Base-by-base conservation (phyloP, 1,140 invertebrate genomes). In the Asobara japonica region DNA sequence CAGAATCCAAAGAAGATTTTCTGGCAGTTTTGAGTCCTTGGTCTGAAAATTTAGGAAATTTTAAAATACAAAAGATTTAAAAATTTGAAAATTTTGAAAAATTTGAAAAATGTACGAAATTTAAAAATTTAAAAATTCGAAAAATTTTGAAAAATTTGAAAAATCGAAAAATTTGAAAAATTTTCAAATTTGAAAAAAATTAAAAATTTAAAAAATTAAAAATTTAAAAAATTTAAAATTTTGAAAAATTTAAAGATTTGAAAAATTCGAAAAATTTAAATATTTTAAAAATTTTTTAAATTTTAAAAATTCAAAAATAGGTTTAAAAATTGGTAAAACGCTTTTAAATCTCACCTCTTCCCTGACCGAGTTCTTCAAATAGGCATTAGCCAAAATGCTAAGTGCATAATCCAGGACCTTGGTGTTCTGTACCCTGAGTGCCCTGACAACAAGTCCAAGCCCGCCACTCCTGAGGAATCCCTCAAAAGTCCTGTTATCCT, bases 361-460 rank as follows among this genome's bases (percentile, higher is more conserved):
- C 62, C 83, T 80, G 13, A 77, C 70, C 10, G 81, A 79, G 0
- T 69, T 69, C 8, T 64, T 48, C 25, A 83, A 74, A 36, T 83
- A 86, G 3, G 74, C 77, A 48, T 85, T 79, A 7, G 83, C 85
- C 8, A 86, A 61, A 20, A 87, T 78, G 33, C 84, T 86, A 2
- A 87, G 64, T 1, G 78, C 74, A 8, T 77, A 69, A 65, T 84
- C 84, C 20, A 85, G 45, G 45, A 85, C 76, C 45, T 77, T 74
- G 0, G 69, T 36, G 61, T 82, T 81, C 45, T 79, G 75, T 66
- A 69, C 80, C 2, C 70, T 69, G 6, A 86, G 68, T 31, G 83
- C 73, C 31, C 79, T 69, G 1, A 84, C 70, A 51, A 85, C 76
- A 27, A 81, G 65, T 11, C 75, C 56, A 4, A 86, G 65, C 4